Percentiles rank a stretch among this genome's conserved stretches.
Evolutionary conservation across 2,797 vertebrate genomes (phyloP).

Genomic region (Gadopsis bispinosus): DNA sequence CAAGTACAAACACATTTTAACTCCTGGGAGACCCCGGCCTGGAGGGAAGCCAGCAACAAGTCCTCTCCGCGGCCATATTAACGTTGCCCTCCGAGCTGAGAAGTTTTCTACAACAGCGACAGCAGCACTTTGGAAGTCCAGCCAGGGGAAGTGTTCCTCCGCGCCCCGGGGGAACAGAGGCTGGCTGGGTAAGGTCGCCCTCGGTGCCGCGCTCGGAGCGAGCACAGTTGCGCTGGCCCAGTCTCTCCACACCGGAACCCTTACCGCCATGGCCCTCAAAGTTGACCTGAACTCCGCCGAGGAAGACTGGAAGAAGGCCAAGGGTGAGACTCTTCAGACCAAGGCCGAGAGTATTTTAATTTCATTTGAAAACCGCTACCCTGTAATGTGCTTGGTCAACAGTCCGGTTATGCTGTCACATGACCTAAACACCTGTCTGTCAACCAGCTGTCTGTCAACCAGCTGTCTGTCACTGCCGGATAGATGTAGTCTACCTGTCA

Average conservation of each 20-base stretch:
- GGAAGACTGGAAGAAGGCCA: slow-evolving; percentile 81
- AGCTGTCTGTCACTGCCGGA: neutral
- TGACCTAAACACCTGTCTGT: slow-evolving; percentile 12
- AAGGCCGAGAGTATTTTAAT: neutral
- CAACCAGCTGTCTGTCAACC: neutral
- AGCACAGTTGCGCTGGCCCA: slow-evolving; percentile 53
- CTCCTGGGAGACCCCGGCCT: slow-evolving; percentile 32
- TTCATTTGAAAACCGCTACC: neutral
- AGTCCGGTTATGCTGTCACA: neutral
- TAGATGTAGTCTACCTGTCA: neutral
- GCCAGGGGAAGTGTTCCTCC: slow-evolving; percentile 32
- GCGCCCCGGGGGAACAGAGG: slow-evolving; percentile 26
- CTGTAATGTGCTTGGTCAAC: neutral
- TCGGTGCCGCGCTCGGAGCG: slow-evolving; percentile 70
- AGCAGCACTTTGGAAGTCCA: slow-evolving; percentile 48
- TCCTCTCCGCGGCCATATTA: slow-evolving; percentile 55
- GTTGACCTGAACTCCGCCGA: slow-evolving; percentile 76
- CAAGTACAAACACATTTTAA: slow-evolving; percentile 65
- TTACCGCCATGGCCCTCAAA: slow-evolving; percentile 76
- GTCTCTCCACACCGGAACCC: slow-evolving; percentile 73
- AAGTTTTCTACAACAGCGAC: slow-evolving; percentile 59
- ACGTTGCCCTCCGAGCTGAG: slow-evolving; percentile 37
- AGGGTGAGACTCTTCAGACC: slow-evolving; percentile 80
- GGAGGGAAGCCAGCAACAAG: slow-evolving; percentile 43
- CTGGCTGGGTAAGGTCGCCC: slow-evolving; percentile 43